phyloP scores from a whole-genome alignment of 2,113 vertebrate species.

The Sterna hirundo region DNA sequence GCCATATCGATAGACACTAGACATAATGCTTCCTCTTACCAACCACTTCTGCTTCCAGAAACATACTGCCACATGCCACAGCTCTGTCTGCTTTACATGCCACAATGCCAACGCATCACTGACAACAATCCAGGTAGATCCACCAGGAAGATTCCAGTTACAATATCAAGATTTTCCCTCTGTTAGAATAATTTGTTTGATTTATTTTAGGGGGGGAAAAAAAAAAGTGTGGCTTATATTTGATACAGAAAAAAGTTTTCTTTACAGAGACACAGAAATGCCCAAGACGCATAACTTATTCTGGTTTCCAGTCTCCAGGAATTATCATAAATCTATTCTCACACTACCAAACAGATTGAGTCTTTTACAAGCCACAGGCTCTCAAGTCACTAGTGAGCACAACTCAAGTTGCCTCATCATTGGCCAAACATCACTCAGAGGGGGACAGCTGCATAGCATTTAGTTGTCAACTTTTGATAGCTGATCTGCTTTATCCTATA shows the following conservation, averaged over 20 bases:
- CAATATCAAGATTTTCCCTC: neutral
- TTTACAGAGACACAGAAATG: neutral
- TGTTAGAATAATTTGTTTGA: neutral
- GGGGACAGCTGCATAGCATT: neutral
- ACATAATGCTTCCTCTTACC: neutral
- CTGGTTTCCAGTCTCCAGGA: neutral
- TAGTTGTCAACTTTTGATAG: neutral
- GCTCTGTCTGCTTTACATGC: neutral
- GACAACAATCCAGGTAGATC: neutral
- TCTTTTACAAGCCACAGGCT: neutral
- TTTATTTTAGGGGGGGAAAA: neutral
- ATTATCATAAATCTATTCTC: neutral
- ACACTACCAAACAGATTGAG: neutral
- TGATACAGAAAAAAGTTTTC: neutral
- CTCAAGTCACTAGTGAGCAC: neutral
- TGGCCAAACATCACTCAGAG: neutral
- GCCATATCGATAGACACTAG: neutral
- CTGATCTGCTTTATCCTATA: neutral
- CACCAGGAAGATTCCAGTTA: neutral
- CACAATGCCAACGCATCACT: accelerated
- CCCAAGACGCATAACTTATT: neutral
- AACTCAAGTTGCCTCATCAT: neutral
- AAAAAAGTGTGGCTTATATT: neutral
- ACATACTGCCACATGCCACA: neutral
- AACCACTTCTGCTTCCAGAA: neutral